Evolutionary conservation across 2,888 invertebrate species (phyloP).

Genomic region (Synergus gifuensis): DNA sequence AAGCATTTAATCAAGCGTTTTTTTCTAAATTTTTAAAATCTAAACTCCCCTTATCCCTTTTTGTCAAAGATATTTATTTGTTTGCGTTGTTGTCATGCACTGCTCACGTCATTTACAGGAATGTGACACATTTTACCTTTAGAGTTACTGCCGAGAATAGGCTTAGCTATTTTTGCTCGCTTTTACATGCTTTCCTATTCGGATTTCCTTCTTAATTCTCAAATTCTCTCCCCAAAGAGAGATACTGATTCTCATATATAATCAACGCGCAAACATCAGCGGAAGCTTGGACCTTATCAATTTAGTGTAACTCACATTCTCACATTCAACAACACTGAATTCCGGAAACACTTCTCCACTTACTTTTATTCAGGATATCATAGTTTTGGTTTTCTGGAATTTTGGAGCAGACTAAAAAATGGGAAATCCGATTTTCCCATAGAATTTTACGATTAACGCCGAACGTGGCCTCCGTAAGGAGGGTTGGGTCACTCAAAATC

Average conservation of each 20-base stretch:
- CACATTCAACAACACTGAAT: not conserved
- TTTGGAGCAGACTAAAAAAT: slow-evolving; percentile 27
- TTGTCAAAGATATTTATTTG: slow-evolving; percentile 38
- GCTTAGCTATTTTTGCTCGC: slow-evolving; percentile 50
- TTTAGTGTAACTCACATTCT: not conserved
- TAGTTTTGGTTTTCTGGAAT: not conserved
- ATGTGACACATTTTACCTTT: slow-evolving; percentile 65
- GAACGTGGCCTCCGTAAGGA: slow-evolving; percentile 68
- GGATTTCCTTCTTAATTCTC: not conserved
- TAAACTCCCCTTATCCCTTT: not conserved
- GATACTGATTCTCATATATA: not conserved
- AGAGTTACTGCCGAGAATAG: slow-evolving; percentile 57
- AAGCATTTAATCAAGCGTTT: not conserved
- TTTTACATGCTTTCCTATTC: slow-evolving; percentile 27
- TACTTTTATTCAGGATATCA: not conserved
- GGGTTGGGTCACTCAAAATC: slow-evolving; percentile 65
- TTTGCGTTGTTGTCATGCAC: slow-evolving; percentile 48
- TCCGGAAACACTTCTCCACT: not conserved
- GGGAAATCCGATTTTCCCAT: slow-evolving; percentile 51
- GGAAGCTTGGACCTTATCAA: slow-evolving; percentile 24
- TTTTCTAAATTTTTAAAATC: not conserved
- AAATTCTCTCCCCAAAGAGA: not conserved
- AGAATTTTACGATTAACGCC: slow-evolving; percentile 54
- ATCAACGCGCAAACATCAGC: not conserved
- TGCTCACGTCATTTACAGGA: slow-evolving; percentile 63